Conservation (phyloP, 2,113 vertebrate genomes). For the Halichoerus grypus region DNA sequence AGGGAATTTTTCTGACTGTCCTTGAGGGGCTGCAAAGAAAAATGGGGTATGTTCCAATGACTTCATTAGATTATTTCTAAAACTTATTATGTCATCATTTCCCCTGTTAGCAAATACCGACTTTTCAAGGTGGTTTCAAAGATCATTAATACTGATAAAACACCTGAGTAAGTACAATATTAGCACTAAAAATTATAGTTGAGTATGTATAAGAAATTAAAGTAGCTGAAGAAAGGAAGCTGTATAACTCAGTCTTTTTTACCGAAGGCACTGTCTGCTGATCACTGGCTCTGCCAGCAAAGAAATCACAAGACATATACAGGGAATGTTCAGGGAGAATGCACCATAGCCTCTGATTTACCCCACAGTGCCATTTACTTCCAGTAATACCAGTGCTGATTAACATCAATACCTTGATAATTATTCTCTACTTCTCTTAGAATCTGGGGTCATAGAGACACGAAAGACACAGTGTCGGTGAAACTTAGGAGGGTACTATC, state of each 20-base stretch:
- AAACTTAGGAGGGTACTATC: background rate
- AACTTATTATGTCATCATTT: background rate
- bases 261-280: background rate
- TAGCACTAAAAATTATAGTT: constrained; percentile 27
- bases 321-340: background rate
- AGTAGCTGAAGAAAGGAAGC: background rate
- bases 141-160: constrained; percentile 29
- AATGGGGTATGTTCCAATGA: background rate
- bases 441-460: background rate
- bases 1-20: constrained; percentile 23
- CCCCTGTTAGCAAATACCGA: constrained; percentile 4
- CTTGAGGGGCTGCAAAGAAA: constrained; percentile 35
- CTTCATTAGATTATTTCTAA: constrained; percentile 37
- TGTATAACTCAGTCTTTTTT: background rate
- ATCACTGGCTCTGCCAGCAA: background rate
- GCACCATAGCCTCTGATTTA: background rate
- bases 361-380: background rate
- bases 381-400: background rate
- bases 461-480: background rate
- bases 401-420: background rate
- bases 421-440: background rate
- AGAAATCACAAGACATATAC: background rate
- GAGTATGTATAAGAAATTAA: background rate
- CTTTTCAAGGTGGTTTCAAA: constrained; percentile 53
- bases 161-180: background rate